phyloP scores from a whole-genome alignment of 2,113 vertebrate species.

The Struthidea cinerea region DNA sequence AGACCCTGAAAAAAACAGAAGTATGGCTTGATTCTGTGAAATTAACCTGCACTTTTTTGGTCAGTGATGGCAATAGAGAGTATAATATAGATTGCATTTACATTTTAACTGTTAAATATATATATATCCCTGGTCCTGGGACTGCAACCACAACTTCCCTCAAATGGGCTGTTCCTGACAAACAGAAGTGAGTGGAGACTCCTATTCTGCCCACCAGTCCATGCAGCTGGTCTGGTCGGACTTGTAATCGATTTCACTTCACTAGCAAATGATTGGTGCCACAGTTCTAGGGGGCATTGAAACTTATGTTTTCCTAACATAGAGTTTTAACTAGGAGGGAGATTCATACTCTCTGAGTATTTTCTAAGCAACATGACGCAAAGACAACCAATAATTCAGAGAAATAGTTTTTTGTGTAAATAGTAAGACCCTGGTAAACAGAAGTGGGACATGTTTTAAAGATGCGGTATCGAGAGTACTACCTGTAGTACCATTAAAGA shows the following conservation, averaged over 20 bases:
- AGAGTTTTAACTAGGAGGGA: neutral
- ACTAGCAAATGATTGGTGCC: neutral
- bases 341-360: neutral
- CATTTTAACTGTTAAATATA: neutral
- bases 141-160: neutral
- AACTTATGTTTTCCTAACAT: neutral
- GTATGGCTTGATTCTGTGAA: neutral
- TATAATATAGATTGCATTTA: neutral
- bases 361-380: neutral
- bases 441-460: neutral
- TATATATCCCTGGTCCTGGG: too few relatives aligned
- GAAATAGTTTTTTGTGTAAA: neutral
- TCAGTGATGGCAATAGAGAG: neutral
- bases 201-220: neutral
- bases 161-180: neutral
- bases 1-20: neutral
- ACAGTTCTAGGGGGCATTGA: neutral
- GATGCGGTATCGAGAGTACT: neutral
- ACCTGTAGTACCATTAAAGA: neutral
- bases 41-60: neutral
- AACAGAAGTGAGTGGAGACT: neutral
- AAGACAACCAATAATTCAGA: neutral
- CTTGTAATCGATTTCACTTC: neutral
- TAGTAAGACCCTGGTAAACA: neutral
- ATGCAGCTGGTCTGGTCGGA: neutral